phyloP scores from a whole-genome alignment of 1,140 invertebrate species.

The Arion vulgaris region DNA sequence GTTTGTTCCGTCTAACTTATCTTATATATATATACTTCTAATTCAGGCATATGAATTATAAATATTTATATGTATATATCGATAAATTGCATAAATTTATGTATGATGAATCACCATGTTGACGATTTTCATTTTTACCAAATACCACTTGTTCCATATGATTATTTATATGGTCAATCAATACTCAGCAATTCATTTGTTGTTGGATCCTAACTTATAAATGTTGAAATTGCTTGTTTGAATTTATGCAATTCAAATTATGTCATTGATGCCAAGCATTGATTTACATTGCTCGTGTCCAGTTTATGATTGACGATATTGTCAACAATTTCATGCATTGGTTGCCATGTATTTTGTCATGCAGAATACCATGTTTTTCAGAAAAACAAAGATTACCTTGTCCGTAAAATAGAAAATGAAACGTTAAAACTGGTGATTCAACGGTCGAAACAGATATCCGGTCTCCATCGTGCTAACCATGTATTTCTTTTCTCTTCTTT shows the following conservation, averaged over 20 bases:
- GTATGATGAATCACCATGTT: constrained; percentile 33
- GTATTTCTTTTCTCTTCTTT: constrained; percentile 32
- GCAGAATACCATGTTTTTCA: constrained; percentile 8
- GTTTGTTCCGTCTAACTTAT: too few species aligned
- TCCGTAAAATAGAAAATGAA: constrained; percentile 1
- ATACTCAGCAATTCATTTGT: not conserved
- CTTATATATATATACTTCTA: too few species aligned
- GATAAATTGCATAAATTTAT: too few species aligned
- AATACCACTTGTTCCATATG: not conserved
- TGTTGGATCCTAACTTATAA: not conserved
- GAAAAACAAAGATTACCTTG: not conserved
- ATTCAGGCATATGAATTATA: too few species aligned
- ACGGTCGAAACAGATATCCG: not conserved
- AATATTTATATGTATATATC: too few species aligned
- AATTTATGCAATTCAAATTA: not conserved
- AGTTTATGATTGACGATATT: not conserved
- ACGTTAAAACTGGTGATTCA: constrained; percentile 26
- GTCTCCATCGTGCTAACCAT: not conserved
- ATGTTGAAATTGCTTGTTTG: not conserved
- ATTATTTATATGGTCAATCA: not conserved
- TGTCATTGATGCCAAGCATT: not conserved
- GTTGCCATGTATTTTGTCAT: not conserved
- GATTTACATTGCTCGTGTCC: not conserved
- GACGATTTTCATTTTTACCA: constrained; percentile 20
- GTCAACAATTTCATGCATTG: not conserved